These are phyloP conservation scores for Lamproptera curius DNA, from an alignment of 2,888 invertebrate species.

Conservation along the genomic window DNA sequence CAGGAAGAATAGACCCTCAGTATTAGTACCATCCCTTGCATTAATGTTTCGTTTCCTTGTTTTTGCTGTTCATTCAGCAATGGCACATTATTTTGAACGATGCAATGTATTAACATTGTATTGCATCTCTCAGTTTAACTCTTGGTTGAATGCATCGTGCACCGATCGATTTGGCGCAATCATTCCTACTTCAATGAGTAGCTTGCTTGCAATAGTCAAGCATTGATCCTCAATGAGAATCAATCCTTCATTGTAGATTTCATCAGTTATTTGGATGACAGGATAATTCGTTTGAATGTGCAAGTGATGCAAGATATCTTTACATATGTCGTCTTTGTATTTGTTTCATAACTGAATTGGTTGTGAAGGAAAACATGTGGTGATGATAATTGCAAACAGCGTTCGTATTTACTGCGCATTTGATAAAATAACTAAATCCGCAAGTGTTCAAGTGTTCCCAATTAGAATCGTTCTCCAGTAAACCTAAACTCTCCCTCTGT, in stretches of 20 bases:
- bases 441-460: too few relatives aligned
- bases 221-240: slow-evolving; percentile 28
- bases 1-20: slow-evolving; percentile 29
- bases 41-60: slow-evolving; percentile 29
- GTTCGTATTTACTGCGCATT: not conserved
- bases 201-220: too few relatives aligned
- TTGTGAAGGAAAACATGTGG: not conserved
- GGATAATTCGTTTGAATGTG: too few relatives aligned
- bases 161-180: too few relatives aligned
- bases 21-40: slow-evolving; percentile 28
- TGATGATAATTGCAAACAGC: not conserved
- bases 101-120: slow-evolving; percentile 26
- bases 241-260: slow-evolving; percentile 30
- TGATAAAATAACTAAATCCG: not conserved
- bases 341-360: slow-evolving; percentile 4
- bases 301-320: slow-evolving; percentile 14
- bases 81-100: too few relatives aligned
- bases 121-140: slow-evolving; percentile 25
- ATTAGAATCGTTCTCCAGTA: not conserved
- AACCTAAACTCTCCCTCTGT: slow-evolving; percentile 1
- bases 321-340: slow-evolving; percentile 24
- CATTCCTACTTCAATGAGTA: too few relatives aligned
- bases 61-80: too few relatives aligned
- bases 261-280: slow-evolving; percentile 24
- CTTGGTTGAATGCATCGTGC: too few relatives aligned